phyloP scores from a whole-genome alignment of 2,888 invertebrate genomes.

The Trichopoda pennipes region DNA sequence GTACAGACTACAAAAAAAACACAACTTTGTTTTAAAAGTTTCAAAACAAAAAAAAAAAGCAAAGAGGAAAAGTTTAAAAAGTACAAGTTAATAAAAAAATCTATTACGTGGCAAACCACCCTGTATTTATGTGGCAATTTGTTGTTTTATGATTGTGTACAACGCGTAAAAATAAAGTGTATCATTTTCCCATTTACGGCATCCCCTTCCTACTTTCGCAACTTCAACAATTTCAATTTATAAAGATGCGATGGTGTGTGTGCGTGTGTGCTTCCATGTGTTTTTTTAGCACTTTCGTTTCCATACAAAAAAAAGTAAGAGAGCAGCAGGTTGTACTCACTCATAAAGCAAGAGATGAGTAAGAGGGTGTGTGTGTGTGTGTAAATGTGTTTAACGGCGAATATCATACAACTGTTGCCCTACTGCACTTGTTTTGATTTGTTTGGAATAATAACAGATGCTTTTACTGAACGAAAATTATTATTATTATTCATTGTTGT shows the following conservation, averaged over 20 bases:
- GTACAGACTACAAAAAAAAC: conserved; percentile 1
- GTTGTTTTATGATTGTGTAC: conserved; percentile 79
- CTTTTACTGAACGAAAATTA: conserved; percentile 72
- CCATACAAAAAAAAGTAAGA: conserved; percentile 6
- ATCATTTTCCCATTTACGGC: conserved; percentile 78
- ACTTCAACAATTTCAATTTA: conserved; percentile 74
- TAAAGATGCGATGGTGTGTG: conserved; percentile 75
- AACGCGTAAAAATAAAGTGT: conserved; percentile 79
- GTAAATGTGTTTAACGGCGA: neutral
- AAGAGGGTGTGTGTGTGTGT: neutral
- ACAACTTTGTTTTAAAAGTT: conserved; percentile 40
- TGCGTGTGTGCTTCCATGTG: conserved; percentile 71
- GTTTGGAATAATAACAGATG: conserved; percentile 80
- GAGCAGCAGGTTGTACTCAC: conserved; percentile 24
- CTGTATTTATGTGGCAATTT: conserved; percentile 81
- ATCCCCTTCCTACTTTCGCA: conserved; percentile 35
- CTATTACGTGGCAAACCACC: conserved; percentile 81
- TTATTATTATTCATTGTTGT: conserved; percentile 79
- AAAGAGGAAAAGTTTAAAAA: conserved; percentile 27
- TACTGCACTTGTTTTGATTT: conserved; percentile 80
- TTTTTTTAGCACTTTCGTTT: neutral
- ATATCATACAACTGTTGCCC: conserved; percentile 67
- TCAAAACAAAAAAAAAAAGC: neutral
- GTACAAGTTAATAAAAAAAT: conserved; percentile 71
- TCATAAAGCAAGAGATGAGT: conserved; percentile 5